These are phyloP conservation scores for Pomacea canaliculata DNA, from an alignment of 2,888 invertebrate genomes.

Conservation along the genomic window DNA sequence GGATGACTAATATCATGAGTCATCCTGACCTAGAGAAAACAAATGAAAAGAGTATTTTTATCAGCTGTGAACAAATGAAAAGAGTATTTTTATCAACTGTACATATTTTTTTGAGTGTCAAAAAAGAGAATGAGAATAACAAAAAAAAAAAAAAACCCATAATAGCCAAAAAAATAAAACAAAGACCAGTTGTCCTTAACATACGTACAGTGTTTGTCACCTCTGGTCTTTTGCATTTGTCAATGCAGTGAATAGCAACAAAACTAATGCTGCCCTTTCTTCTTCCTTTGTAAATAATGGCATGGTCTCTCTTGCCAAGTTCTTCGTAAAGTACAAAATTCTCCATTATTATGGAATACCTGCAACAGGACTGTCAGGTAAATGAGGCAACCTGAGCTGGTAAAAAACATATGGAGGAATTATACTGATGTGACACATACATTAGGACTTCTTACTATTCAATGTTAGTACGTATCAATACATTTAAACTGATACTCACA, in stretches of 20 bases:
- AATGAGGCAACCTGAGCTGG: no score
- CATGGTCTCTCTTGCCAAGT: constrained; percentile 64
- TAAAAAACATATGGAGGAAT: no score
- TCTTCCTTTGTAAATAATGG: constrained; percentile 70
- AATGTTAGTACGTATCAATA: no score
- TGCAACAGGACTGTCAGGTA: no score
- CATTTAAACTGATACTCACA: no score
- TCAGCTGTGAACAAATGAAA: no score
- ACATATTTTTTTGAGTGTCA: no score
- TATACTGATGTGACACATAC: no score
- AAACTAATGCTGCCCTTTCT: constrained; percentile 70
- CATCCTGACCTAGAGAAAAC: constrained; percentile 64
- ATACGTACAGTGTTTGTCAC: constrained; percentile 68
- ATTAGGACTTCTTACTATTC: no score
- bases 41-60: constrained; percentile 62
- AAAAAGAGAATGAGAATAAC: background rate
- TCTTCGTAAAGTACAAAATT: constrained; percentile 71
- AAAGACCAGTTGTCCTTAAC: background rate
- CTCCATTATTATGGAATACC: constrained; percentile 58
- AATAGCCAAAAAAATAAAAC: background rate
- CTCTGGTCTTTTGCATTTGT: constrained; percentile 68
- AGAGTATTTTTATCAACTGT: background rate
- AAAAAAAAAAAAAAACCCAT: background rate
- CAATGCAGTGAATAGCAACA: constrained; percentile 70
- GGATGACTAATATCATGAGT: constrained; percentile 68